Conservation (phyloP, 2,113 vertebrate genomes). For the Charina bottae region DNA sequence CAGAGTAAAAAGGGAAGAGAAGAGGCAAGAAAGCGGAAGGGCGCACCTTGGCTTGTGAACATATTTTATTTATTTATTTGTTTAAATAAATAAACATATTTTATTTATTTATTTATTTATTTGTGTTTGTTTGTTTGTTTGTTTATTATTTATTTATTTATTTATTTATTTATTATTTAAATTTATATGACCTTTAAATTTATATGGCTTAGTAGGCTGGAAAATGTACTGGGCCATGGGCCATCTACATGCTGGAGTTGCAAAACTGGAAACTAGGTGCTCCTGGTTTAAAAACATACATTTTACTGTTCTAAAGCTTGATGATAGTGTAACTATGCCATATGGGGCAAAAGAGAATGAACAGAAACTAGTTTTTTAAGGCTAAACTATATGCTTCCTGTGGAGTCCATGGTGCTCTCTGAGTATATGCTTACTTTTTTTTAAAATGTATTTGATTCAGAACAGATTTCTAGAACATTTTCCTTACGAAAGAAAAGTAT, state of each 20-base stretch:
- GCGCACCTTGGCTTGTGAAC: neutral
- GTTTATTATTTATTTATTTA: no score
- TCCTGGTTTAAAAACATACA: neutral
- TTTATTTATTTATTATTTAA: no score
- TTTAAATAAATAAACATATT: no score
- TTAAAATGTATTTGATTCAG: neutral
- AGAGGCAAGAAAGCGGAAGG: neutral
- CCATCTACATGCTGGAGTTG: neutral
- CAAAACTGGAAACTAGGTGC: neutral
- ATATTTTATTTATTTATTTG: no score
- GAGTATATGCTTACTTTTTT: neutral
- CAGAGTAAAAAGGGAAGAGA: neutral
- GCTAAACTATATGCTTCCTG: neutral
- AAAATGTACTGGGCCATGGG: neutral
- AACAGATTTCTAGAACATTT: neutral
- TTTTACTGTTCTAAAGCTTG: neutral
- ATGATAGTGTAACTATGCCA: neutral
- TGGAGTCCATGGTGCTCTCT: no score
- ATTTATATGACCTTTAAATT: no score
- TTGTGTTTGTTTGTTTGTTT: no score
- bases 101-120: no score
- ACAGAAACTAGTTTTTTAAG: neutral
- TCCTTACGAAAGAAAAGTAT: neutral
- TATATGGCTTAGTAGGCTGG: neutral
- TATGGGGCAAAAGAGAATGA: neutral